Percentiles rank a stretch among this genome's conserved stretches.
phyloP scores from a whole-genome alignment of 2,888 invertebrate genomes.

The Eremobia ochroleuca region DNA sequence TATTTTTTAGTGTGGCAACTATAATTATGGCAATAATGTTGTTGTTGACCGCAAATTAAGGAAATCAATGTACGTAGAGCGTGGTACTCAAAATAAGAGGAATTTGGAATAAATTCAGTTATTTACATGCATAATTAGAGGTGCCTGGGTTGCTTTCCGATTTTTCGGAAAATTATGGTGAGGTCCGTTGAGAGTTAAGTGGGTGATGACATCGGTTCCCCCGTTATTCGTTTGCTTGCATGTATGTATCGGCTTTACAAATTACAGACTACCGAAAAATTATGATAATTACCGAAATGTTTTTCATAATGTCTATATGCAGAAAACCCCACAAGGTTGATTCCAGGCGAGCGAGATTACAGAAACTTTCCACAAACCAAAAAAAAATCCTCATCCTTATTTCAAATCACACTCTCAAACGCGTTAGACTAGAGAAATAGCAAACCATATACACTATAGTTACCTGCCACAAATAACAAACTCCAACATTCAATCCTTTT shows the following conservation, averaged over 20 bases:
- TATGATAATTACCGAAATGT: slow-evolving; percentile 26
- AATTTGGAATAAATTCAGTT: slow-evolving; percentile 63
- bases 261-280: slow-evolving; percentile 30
- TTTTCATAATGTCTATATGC: slow-evolving; percentile 38
- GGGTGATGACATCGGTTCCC: slow-evolving; percentile 48
- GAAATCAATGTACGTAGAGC: slow-evolving; percentile 57
- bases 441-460: neutral
- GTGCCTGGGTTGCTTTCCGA: slow-evolving; percentile 35
- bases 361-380: neutral
- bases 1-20: slow-evolving; percentile 30
- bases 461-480: slow-evolving; percentile 19
- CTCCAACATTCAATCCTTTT: slow-evolving; percentile 21
- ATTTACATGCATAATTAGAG: slow-evolving; percentile 58
- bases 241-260: slow-evolving; percentile 15
- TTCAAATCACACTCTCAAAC: neutral
- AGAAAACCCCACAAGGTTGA: neutral
- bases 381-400: neutral
- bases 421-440: neutral
- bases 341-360: neutral
- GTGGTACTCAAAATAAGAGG: slow-evolving; percentile 46
- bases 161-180: slow-evolving; percentile 38
- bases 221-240: slow-evolving; percentile 14
- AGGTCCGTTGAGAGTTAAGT: slow-evolving; percentile 39
- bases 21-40: slow-evolving; percentile 54
- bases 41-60: slow-evolving; percentile 58